These are phyloP conservation scores for Symphodus melops DNA, from an alignment of 2,113 vertebrate species.

Conservation along the genomic window DNA sequence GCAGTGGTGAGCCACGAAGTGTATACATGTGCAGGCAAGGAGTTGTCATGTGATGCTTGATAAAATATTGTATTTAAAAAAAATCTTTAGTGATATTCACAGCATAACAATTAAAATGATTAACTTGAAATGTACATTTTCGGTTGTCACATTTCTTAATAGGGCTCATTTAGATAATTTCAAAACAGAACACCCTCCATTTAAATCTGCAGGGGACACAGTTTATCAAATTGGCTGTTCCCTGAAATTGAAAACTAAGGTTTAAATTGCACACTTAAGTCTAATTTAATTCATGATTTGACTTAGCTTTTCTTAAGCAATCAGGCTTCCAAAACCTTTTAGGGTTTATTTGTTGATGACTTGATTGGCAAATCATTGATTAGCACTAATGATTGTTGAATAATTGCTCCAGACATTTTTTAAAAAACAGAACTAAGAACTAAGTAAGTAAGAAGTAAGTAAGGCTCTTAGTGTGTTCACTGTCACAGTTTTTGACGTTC, in stretches of 20 bases:
- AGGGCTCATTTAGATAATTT: conserved; percentile 48
- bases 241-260: conserved; percentile 7
- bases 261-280: conserved; percentile 34
- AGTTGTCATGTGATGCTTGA: conserved; percentile 14
- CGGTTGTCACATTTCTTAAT: conserved; percentile 22
- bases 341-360: background rate
- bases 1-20: conserved; percentile 27
- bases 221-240: conserved; percentile 33
- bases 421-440: background rate
- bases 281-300: conserved; percentile 22
- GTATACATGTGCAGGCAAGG: background rate
- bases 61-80: background rate
- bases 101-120: conserved; percentile 15
- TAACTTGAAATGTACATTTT: conserved; percentile 24
- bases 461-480: no score
- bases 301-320: conserved; percentile 7
- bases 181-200: conserved; percentile 25
- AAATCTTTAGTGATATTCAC: background rate
- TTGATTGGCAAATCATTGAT: background rate
- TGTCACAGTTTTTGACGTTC: no score
- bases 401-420: background rate
- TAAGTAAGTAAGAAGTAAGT: no score
- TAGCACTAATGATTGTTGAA: background rate
- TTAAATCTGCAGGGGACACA: conserved; percentile 47
- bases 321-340: background rate